Conservation (phyloP, 2,113 vertebrate genomes). For the Columba janthina region DNA sequence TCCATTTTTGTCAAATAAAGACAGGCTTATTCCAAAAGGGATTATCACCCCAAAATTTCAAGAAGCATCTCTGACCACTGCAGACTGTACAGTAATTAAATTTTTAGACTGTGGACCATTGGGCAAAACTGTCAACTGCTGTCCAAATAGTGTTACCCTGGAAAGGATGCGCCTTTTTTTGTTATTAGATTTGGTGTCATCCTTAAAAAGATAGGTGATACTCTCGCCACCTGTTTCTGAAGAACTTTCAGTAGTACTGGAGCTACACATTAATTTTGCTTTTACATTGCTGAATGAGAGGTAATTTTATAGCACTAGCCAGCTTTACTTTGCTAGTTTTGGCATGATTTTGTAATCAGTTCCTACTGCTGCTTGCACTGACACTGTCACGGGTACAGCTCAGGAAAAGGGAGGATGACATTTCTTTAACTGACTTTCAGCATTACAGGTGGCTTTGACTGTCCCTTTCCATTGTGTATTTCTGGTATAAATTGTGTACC, state of each 20-base stretch:
- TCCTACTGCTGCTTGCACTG: background rate
- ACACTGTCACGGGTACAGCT: background rate
- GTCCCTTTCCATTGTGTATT: background rate
- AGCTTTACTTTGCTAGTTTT: background rate
- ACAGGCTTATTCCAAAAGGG: background rate
- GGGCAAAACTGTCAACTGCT: background rate
- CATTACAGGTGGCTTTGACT: background rate
- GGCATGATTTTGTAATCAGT: background rate
- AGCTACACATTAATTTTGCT: background rate
- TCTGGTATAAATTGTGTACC: background rate
- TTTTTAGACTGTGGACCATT: background rate
- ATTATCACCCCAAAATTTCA: background rate
- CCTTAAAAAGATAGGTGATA: background rate
- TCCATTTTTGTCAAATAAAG: background rate
- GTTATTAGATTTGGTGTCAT: background rate
- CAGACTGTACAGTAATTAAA: background rate
- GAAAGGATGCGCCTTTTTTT: background rate
- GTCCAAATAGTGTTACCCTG: too few relatives aligned
- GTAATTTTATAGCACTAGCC: background rate
- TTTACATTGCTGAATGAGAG: background rate
- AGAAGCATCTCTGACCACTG: background rate
- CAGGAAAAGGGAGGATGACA: background rate
- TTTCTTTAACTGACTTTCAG: background rate
- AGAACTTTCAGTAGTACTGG: background rate
- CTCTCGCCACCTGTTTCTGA: background rate